These are phyloP conservation scores for Pantelozetes paolii DNA, from an alignment of 2,888 invertebrate species.

Conservation along the genomic window DNA sequence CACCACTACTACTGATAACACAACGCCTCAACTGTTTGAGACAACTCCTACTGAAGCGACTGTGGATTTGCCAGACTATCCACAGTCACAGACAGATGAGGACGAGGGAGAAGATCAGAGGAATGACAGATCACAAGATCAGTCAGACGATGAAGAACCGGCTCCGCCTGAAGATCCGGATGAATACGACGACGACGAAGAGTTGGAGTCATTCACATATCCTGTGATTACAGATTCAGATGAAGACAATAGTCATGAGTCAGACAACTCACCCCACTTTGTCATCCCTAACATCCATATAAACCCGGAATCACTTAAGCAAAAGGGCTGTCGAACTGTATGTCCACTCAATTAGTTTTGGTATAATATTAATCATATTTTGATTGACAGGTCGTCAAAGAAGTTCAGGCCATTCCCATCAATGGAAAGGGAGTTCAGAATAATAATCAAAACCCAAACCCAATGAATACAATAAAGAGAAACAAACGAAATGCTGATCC, in stretches of 20 bases:
- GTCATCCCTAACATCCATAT: conserved; percentile 11
- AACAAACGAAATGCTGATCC: neutral
- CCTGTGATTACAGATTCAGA: neutral
- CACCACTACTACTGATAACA: neutral
- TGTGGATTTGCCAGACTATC: neutral
- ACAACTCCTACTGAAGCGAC: neutral
- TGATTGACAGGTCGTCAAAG: conserved; percentile 42
- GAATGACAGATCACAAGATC: neutral
- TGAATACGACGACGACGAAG: conserved; percentile 25
- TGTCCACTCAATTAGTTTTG: neutral
- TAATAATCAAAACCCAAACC: neutral
- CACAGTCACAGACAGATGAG: neutral
- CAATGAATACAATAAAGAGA: neutral
- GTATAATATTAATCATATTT: neutral
- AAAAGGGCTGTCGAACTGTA: conserved; percentile 30
- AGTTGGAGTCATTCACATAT: conserved; percentile 27
- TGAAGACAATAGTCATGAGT: neutral
- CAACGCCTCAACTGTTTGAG: neutral
- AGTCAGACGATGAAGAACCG: neutral
- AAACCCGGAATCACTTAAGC: conserved; percentile 23
- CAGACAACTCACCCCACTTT: neutral
- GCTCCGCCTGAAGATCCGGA: neutral
- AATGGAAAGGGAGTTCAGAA: neutral
- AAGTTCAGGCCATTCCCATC: conserved; percentile 36
- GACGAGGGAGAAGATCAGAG: neutral